Evolutionary conservation across 2,113 vertebrate genomes (phyloP).

Genomic region (Nymphicus hollandicus): DNA sequence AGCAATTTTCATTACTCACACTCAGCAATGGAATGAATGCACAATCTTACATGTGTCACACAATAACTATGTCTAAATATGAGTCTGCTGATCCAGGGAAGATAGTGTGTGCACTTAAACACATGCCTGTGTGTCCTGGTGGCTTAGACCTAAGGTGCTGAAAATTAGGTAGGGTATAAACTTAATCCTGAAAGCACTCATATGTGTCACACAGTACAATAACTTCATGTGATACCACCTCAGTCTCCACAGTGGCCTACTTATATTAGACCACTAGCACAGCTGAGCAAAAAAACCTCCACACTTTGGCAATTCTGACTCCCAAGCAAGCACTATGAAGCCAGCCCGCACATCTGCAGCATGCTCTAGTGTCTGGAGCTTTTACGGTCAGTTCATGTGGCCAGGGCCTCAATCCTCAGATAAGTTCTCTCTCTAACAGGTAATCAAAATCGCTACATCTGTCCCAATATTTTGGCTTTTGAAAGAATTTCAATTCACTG

Average conservation of each 20-base stretch:
- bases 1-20: not conserved
- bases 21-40: not conserved
- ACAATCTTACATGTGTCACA: not conserved
- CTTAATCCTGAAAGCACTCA: not conserved
- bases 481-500: not conserved
- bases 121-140: rapidly evolving
- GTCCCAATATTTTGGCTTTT: not conserved
- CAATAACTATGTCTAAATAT: rapidly evolving
- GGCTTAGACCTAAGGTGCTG: not conserved
- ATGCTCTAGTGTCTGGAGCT: rapidly evolving
- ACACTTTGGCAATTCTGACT: rapidly evolving
- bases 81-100: not conserved
- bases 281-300: not conserved
- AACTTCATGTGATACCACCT: not conserved
- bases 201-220: not conserved
- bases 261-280: not conserved
- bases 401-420: not conserved
- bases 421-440: not conserved
- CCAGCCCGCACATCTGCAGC: not conserved
- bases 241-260: not conserved
- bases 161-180: not conserved
- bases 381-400: rapidly evolving
- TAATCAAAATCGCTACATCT: not conserved
- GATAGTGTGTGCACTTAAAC: not conserved
- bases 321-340: not conserved